Evolutionary conservation across 2,888 invertebrate genomes (phyloP), one percentile per base, ranked within the genome.

Genomic region (Epistrophe eligans): DNA sequence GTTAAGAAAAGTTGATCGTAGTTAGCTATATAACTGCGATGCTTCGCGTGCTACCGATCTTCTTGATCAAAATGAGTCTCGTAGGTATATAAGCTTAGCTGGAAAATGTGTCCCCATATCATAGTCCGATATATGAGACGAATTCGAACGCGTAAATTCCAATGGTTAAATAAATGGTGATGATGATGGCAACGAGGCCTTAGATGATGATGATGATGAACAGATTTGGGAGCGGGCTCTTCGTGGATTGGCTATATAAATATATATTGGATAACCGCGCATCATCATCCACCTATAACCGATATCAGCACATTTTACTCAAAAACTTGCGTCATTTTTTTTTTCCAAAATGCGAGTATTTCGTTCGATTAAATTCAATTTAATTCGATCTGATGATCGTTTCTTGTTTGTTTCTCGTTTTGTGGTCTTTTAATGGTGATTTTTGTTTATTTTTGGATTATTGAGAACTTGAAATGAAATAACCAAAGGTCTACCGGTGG

Each of bases 401-500:
- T 81, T 64, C 24, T 24, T 7, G 62, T 7, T 52, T 40, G 52
- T 67, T 60, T 60, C 50, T 58, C 48, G 67, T 77, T 84, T 71
- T 71, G 58, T 77, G 38, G 38, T 70, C 67, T 81, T 57, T 71
- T 17, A 52, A 58, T 60, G 19, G 62, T 28, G 43, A 32, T 17
- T 64, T 72, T 79, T 79, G 52, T 79, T 48, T 55, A 45, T 76
- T 77, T 60, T 70, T 40, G 35, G 19, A 48, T 24, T 66, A 48
- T 55, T 66, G 76, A 79, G 83, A 87, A 87, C 87, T 81, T 85
- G 80, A 88, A 83, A 71, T 77, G 58, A 84, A 88, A 24, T 24
- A 24, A 77, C 82, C 90, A 91, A 91, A 91, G 91, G 91, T 91
- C 91, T 91, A 91, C 91, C 91, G 91, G 91, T 91, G 92, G 90